Evolutionary conservation across 2,113 vertebrate genomes (phyloP).

Genomic region (Arenaria interpres): DNA sequence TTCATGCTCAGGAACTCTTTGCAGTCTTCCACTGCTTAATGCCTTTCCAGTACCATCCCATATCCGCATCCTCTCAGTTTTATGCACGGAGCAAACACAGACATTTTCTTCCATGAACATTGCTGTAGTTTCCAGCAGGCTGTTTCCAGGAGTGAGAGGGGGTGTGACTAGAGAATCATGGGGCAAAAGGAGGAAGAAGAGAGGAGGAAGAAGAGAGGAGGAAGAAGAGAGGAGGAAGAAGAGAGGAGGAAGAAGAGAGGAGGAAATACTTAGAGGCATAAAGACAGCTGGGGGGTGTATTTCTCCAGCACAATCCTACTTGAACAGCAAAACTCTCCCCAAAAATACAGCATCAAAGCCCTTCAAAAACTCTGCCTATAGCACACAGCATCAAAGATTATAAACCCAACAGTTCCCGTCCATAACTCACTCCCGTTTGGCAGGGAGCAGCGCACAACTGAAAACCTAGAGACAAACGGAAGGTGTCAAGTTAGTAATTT

Average conservation of each 20-base stretch:
- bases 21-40: neutral
- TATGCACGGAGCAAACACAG: neutral
- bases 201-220: too few species aligned
- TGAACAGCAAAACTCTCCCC: neutral
- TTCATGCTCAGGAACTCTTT: neutral
- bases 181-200: too few species aligned
- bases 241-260: too few species aligned
- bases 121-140: neutral
- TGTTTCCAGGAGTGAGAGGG: accelerated
- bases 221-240: too few species aligned
- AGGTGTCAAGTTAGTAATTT: slow-evolving; percentile 60
- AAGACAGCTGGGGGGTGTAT: neutral
- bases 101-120: neutral
- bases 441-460: slow-evolving; percentile 15
- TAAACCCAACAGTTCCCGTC: neutral
- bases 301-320: neutral
- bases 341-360: neutral
- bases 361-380: slow-evolving; percentile 1
- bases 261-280: neutral
- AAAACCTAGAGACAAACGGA: slow-evolving; percentile 26
- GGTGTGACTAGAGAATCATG: neutral
- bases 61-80: neutral
- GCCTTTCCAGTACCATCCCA: neutral
- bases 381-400: neutral
- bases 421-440: slow-evolving; percentile 23